A percentile compares a stretch with the other conserved stretches of the same genome.
phyloP scores from a whole-genome alignment of 2,888 invertebrate genomes.

The Diplazon laetatorius region DNA sequence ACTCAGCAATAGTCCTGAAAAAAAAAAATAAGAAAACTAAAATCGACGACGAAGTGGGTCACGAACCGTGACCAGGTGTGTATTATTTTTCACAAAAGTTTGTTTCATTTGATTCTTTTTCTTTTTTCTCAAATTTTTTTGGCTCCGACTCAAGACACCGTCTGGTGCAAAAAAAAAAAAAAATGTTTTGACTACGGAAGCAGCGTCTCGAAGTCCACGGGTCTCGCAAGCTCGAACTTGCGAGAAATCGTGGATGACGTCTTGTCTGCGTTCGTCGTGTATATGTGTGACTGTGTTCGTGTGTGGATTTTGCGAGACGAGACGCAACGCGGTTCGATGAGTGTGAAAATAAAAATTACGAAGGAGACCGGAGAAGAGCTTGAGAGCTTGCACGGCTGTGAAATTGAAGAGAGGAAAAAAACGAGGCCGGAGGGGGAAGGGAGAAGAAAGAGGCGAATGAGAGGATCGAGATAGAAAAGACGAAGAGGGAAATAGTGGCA shows the following conservation, averaged over 20 bases:
- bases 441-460: conserved; percentile 43
- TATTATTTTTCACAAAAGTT: conserved; percentile 74
- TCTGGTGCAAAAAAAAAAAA: conserved; percentile 64
- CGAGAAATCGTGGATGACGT: conserved; percentile 32
- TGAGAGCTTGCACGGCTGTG: no score
- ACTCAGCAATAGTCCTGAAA: not conserved
- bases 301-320: conserved; percentile 48
- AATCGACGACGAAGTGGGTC: conserved; percentile 52
- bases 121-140: no score
- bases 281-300: no score
- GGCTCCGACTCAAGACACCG: conserved; percentile 75
- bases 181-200: conserved; percentile 78
- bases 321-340: conserved; percentile 23
- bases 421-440: conserved; percentile 9
- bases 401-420: no score
- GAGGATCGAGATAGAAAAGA: conserved; percentile 25
- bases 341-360: no score
- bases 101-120: no score
- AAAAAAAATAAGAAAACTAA: no score
- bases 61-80: conserved; percentile 74
- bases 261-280: conserved; percentile 49
- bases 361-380: no score
- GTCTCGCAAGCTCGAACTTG: conserved; percentile 51
- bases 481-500: conserved; percentile 33
- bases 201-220: conserved; percentile 61